Evolutionary conservation across 2,113 vertebrate species (phyloP).

Genomic region (Hemiprocne comata): DNA sequence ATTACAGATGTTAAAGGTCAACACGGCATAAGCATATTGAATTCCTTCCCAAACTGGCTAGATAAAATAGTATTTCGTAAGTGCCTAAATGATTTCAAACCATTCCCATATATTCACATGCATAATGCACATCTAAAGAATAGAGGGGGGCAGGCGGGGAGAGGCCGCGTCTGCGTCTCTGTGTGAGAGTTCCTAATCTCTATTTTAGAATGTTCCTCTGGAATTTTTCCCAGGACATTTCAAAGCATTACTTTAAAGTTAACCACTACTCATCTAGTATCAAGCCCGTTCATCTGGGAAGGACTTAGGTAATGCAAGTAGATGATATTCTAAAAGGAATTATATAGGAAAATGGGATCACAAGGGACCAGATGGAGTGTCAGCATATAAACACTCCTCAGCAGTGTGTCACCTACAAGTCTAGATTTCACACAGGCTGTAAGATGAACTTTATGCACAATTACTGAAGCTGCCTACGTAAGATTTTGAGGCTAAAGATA

Average conservation of each 20-base stretch:
- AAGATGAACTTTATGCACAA: neutral
- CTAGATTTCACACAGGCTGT: neutral
- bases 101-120: neutral
- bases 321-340: conserved; percentile 27
- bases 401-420: neutral
- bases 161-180: neutral
- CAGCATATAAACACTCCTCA: conserved; percentile 72
- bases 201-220: conserved; percentile 47
- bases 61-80: conserved; percentile 57
- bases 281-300: conserved; percentile 8
- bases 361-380: neutral
- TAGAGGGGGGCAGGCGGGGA: neutral
- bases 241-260: conserved; percentile 44
- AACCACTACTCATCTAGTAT: conserved; percentile 42
- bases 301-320: conserved; percentile 25
- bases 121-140: neutral
- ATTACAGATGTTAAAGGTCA: conserved; percentile 61
- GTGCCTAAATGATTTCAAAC: conserved; percentile 44
- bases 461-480: neutral
- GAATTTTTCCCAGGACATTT: conserved; percentile 65
- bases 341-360: conserved; percentile 26
- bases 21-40: conserved; percentile 14
- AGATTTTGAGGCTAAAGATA: neutral
- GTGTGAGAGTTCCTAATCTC: conserved; percentile 43
- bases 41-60: conserved; percentile 31